Base-by-base conservation (phyloP, 2,113 vertebrate species). In the Centrocercus urophasianus region DNA sequence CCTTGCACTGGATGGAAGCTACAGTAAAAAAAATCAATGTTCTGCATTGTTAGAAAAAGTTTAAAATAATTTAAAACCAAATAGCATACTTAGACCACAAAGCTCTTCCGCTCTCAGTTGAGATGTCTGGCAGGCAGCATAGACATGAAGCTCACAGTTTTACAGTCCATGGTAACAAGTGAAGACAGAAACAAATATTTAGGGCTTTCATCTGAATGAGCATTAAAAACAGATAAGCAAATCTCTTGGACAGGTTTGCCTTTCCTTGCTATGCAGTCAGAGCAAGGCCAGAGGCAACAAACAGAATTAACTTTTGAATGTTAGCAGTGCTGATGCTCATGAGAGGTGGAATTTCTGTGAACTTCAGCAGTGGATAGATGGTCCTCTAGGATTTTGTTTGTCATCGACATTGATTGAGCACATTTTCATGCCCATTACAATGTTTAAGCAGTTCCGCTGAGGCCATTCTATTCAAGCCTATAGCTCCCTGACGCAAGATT, bases 281-380 rank as follows among this genome's bases (percentile, higher is more conserved):
- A 36, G 13, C 21, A 89, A 87, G 57, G n/a, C 45, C 30, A 19
- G 36, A 81, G 36, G 73, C 28, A 78, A 40, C 60, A 87, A 78
- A 40, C 60, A 87, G 8, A 24, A 16, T 36, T 20, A 67, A 59
- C 30, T 83, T 25, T 36, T 81, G 12, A 3, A 9, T 66, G 19
- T 4, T 2, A 47, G 36, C 8, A 63, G 34, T 77, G 73, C 76
- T 47, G 19, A 7, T 70, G 19, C n/a, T 42, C 0, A 1, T 0
- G 1, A 67, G 11, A 28, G 19, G 13, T 6, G 28, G 12, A 74
- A 38, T 16, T 91, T 32, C 65, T 52, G 34, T 9, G 22, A 66
- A 2, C 6, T 52, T 74, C 25, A 78, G 42, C 36, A 54, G 6
- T 32, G 50, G 27, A 74, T 38, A n/a, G 10, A 40, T 34, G 43